phyloP scores from a whole-genome alignment of 2,113 vertebrate genomes.

The Myxocyprinus asiaticus region DNA sequence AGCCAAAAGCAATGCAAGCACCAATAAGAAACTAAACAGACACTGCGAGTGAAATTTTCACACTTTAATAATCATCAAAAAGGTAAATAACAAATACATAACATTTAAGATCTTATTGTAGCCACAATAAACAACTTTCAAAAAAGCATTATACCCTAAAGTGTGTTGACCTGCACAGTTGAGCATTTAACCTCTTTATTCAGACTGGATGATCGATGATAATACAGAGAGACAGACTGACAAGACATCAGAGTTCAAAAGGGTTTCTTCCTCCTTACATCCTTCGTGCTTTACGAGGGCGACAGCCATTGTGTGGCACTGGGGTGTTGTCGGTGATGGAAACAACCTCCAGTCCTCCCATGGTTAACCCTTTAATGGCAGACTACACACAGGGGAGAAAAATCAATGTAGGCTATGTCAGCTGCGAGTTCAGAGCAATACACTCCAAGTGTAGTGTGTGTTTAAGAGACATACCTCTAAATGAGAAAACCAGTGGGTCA shows the following conservation, averaged over 20 bases:
- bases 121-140: too few relatives aligned
- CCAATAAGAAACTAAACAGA: not conserved
- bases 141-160: not conserved
- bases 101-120: not conserved
- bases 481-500: too few relatives aligned
- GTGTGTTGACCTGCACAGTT: not conserved
- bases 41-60: not conserved
- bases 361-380: conserved; percentile 90
- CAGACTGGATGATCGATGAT: not conserved
- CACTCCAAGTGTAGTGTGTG: too few relatives aligned
- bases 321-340: conserved; percentile 97
- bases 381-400: conserved; percentile 72
- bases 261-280: conserved; percentile 67
- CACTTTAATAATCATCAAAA: conserved; percentile 30
- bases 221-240: conserved; percentile 30
- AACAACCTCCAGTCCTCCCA: conserved; percentile 91
- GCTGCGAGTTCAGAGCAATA: too few relatives aligned
- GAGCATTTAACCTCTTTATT: not conserved
- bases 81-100: conserved; percentile 13
- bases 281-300: conserved; percentile 87
- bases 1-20: not conserved
- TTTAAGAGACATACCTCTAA: not conserved
- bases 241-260: conserved; percentile 34
- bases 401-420: conserved; percentile 12
- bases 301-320: conserved; percentile 94